Evolutionary conservation across 2,113 vertebrate species (phyloP).

Genomic region (Aphyosemion australe): DNA sequence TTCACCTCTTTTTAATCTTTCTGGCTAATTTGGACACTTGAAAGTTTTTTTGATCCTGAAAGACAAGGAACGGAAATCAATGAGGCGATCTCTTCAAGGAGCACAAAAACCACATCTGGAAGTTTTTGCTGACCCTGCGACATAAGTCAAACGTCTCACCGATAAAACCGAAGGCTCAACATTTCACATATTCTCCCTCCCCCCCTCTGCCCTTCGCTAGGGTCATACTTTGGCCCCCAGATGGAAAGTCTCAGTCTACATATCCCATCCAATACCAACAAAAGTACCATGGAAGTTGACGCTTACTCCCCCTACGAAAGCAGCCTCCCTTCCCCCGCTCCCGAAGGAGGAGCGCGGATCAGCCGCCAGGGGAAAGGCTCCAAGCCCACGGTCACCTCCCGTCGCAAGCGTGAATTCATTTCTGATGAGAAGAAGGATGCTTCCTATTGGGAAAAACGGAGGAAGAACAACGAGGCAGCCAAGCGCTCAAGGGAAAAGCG

Average conservation of each 20-base stretch:
- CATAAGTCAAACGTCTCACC: conserved; percentile 49
- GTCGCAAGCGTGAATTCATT: conserved; percentile 85
- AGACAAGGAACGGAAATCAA: conserved; percentile 62
- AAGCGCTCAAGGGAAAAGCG: conserved; percentile 85
- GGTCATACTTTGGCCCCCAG: conserved; percentile 61
- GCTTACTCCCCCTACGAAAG: conserved; percentile 56
- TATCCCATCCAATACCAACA: conserved; percentile 55
- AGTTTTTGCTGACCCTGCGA: conserved; percentile 68
- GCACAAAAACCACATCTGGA: conserved; percentile 68
- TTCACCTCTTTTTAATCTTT: conserved; percentile 79
- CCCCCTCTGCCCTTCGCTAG: conserved; percentile 59
- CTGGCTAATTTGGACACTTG: conserved; percentile 77
- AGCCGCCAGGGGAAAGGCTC: conserved; percentile 69
- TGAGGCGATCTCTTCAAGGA: conserved; percentile 67
- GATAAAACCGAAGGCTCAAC: conserved; percentile 41
- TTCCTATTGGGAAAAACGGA: conserved; percentile 85
- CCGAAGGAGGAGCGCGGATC: conserved; percentile 38
- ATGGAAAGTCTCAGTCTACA: conserved; percentile 81
- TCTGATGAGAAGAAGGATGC: conserved; percentile 86
- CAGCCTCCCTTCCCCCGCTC: conserved; percentile 56
- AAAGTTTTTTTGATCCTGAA: conserved; percentile 38
- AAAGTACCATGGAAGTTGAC: conserved; percentile 65
- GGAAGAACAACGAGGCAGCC: conserved; percentile 87
- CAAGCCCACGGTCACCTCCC: conserved; percentile 69
- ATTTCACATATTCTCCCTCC: conserved; percentile 29